Conservation (phyloP, 2,888 invertebrate species). For the Agriotes lineatus region DNA sequence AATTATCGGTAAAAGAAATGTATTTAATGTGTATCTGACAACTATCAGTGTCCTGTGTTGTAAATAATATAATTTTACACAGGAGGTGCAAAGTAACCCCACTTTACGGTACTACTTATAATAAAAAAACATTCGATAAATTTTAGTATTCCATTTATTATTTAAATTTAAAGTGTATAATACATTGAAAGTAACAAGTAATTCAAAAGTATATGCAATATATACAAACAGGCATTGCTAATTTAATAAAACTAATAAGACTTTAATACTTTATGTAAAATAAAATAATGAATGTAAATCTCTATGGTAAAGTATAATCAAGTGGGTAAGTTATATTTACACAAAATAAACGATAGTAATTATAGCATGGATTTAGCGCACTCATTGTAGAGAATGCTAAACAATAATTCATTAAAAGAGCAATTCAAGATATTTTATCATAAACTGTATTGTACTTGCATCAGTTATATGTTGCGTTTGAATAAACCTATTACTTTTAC, state of each 20-base stretch:
- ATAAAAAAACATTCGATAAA: background rate
- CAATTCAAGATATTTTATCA: too few relatives aligned
- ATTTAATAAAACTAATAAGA: conserved; percentile 45
- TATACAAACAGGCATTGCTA: conserved; percentile 46
- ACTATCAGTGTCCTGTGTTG: too few relatives aligned
- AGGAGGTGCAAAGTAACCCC: too few relatives aligned
- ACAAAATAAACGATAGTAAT: conserved; percentile 4
- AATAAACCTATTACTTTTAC: too few relatives aligned
- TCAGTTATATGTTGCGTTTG: too few relatives aligned
- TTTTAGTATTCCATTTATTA: conserved; percentile 16
- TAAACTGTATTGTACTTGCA: too few relatives aligned
- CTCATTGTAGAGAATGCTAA: background rate
- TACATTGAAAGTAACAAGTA: conserved; percentile 44
- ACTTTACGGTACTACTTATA: background rate
- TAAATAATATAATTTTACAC: too few relatives aligned
- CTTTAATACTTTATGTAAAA: conserved; percentile 39
- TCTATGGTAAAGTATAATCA: conserved; percentile 15
- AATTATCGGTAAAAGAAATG: too few relatives aligned
- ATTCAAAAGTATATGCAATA: conserved; percentile 44
- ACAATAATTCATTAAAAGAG: too few relatives aligned
- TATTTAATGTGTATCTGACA: too few relatives aligned
- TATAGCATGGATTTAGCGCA: background rate
- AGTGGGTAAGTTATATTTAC: conserved; percentile 16
- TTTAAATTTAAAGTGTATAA: conserved; percentile 34
- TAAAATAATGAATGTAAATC: conserved; percentile 26